Evolutionary conservation across 1,140 invertebrate genomes (phyloP).

Genomic region (Drosophila littoralis): DNA sequence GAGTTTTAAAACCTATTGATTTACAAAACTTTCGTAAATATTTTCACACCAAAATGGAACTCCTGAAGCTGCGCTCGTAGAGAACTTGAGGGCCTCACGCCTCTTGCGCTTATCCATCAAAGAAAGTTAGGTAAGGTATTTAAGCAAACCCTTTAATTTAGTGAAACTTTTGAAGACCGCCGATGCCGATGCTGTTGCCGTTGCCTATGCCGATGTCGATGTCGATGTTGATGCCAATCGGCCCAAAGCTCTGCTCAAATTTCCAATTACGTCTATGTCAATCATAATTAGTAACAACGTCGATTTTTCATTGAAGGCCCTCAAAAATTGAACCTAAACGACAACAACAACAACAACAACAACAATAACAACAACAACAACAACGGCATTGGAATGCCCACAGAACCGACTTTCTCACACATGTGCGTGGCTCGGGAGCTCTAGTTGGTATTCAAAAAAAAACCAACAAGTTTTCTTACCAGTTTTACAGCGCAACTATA

Average conservation of each 20-base stretch:
- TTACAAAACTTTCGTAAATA: conserved; percentile 63
- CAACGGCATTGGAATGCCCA: conserved; percentile 22
- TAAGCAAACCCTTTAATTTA: conserved; percentile 79
- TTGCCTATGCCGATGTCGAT: conserved; percentile 18
- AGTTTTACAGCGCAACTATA: conserved; percentile 3
- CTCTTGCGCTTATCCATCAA: conserved; percentile 76
- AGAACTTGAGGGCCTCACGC: conserved; percentile 26
- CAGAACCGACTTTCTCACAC: conserved; percentile 73
- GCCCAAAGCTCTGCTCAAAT: conserved; percentile 78
- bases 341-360: conserved; percentile 25
- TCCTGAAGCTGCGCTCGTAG: conserved; percentile 27
- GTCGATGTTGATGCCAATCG: conserved; percentile 38
- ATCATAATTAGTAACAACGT: conserved; percentile 84
- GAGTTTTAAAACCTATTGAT: background rate
- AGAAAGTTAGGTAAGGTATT: conserved; percentile 71
- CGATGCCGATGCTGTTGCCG: conserved; percentile 41
- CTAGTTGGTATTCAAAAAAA: conserved; percentile 24
- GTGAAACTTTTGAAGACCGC: conserved; percentile 80
- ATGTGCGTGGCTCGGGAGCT: conserved; percentile 71
- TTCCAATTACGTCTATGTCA: conserved; percentile 84
- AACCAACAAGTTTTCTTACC: conserved; percentile 45
- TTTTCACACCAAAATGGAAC: conserved; percentile 58
- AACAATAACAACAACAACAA: conserved; percentile 12
- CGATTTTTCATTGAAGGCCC: conserved; percentile 80
- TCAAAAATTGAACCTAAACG: conserved; percentile 59